Conservation (phyloP, 2,888 invertebrate species). For the Pasiphila rectangulata region DNA sequence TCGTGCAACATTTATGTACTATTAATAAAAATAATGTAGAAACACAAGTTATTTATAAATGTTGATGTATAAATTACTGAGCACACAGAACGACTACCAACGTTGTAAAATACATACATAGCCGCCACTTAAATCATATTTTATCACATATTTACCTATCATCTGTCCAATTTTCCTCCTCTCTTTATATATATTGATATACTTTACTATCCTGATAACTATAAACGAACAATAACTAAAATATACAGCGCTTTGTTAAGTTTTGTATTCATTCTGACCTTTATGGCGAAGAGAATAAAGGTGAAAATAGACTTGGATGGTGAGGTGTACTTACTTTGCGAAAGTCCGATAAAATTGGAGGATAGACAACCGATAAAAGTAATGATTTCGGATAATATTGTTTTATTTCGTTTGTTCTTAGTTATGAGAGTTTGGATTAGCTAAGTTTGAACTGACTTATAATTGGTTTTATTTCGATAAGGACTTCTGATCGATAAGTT, state of each 20-base stretch:
- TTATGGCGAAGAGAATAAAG: neutral
- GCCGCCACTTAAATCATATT: neutral
- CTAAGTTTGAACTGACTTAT: constrained; percentile 35
- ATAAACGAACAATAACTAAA: constrained; percentile 11
- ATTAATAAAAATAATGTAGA: too few relatives aligned
- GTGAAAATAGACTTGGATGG: constrained; percentile 1
- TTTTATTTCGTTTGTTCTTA: constrained; percentile 30
- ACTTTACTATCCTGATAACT: constrained; percentile 19
- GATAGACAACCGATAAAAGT: constrained; percentile 31
- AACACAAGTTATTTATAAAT: too few relatives aligned
- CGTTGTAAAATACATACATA: too few relatives aligned
- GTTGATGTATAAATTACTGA: too few relatives aligned
- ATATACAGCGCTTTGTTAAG: neutral
- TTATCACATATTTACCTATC: constrained; percentile 7
- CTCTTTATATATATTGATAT: constrained; percentile 16
- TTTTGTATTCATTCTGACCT: neutral
- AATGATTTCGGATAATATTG: constrained; percentile 33
- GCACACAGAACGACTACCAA: too few relatives aligned
- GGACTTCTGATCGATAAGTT: constrained; percentile 17
- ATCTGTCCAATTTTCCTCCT: constrained; percentile 12
- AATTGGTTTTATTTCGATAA: constrained; percentile 33
- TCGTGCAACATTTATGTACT: too few relatives aligned
- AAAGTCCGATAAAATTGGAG: constrained; percentile 22
- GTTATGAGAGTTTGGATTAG: constrained; percentile 28
- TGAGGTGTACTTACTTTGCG: constrained; percentile 7